Percentiles rank a stretch among this genome's conserved stretches.
Evolutionary conservation across 2,797 vertebrate species (phyloP).

Genomic region (Hoplostethus atlanticus): DNA sequence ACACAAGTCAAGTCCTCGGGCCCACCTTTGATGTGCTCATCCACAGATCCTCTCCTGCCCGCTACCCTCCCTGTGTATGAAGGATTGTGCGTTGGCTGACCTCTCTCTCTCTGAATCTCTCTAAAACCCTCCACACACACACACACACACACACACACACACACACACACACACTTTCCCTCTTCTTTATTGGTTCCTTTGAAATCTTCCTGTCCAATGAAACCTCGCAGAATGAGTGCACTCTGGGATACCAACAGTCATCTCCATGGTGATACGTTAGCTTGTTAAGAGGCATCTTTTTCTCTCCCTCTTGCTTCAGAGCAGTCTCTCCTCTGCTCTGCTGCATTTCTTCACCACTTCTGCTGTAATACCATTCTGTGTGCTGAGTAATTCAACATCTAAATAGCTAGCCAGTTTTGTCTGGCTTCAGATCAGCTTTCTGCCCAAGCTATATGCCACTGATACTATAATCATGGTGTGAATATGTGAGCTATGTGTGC

Average conservation of each 20-base stretch:
- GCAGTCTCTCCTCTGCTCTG: constrained; percentile 1
- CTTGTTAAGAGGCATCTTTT: constrained; percentile 29
- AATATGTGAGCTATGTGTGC: constrained; percentile 10
- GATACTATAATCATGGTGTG: constrained; percentile 6
- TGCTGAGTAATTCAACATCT: constrained; percentile 5
- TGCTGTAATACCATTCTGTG: background rate
- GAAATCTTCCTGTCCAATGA: constrained; percentile 56
- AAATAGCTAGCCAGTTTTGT: background rate
- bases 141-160: constrained; percentile 2
- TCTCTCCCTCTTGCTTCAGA: background rate
- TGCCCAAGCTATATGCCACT: background rate
- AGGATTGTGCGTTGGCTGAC: constrained; percentile 15
- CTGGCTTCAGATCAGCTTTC: background rate
- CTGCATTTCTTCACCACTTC: background rate
- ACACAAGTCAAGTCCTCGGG: constrained; percentile 48
- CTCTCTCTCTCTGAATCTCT: background rate
- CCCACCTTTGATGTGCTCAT: constrained; percentile 72
- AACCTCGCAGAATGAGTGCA: constrained; percentile 20
- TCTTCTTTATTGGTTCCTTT: constrained; percentile 44
- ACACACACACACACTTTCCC: constrained; percentile 8
- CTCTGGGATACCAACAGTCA: constrained; percentile 34
- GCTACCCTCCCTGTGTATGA: constrained; percentile 14
- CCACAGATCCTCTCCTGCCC: constrained; percentile 39
- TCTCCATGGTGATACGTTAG: constrained; percentile 43
- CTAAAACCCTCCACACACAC: constrained; percentile 14